A percentile compares a stretch with the other conserved stretches of the same genome.
Conservation (phyloP, 2,888 invertebrate genomes). For the Saturnia japonica region DNA sequence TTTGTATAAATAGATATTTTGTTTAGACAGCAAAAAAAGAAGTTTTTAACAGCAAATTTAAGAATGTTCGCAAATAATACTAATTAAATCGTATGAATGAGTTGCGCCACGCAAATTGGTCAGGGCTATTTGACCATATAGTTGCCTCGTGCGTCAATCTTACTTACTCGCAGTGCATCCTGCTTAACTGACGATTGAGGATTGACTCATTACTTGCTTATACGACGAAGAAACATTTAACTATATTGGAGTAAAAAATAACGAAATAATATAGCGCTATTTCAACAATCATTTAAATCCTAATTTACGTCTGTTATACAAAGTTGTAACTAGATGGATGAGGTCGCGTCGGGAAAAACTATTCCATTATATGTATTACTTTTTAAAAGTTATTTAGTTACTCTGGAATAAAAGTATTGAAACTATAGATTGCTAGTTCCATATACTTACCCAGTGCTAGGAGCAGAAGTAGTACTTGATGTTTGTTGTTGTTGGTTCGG, state of each 20-base stretch:
- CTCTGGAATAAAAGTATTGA: too few relatives aligned
- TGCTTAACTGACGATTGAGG: not conserved
- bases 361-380: too few relatives aligned
- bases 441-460: conserved; percentile 29
- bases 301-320: too few relatives aligned
- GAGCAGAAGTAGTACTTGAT: conserved; percentile 17
- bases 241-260: not conserved
- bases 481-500: conserved; percentile 26
- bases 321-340: too few relatives aligned
- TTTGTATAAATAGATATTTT: too few relatives aligned
- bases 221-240: not conserved
- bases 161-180: conserved; percentile 5
- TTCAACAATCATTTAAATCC: too few relatives aligned
- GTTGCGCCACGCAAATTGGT: not conserved
- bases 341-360: too few relatives aligned
- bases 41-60: not conserved
- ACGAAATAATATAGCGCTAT: not conserved
- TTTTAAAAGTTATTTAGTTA: too few relatives aligned
- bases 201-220: not conserved
- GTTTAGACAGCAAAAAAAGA: too few relatives aligned
- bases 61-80: not conserved
- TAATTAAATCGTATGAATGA: not conserved
- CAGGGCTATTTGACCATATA: not conserved
- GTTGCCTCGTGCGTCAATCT: conserved; percentile 4
- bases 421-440: not conserved